Evolutionary conservation across 2,797 vertebrate genomes (phyloP), one percentile per base, ranked within the genome.

Genomic region (Peromyscus attwateri): DNA sequence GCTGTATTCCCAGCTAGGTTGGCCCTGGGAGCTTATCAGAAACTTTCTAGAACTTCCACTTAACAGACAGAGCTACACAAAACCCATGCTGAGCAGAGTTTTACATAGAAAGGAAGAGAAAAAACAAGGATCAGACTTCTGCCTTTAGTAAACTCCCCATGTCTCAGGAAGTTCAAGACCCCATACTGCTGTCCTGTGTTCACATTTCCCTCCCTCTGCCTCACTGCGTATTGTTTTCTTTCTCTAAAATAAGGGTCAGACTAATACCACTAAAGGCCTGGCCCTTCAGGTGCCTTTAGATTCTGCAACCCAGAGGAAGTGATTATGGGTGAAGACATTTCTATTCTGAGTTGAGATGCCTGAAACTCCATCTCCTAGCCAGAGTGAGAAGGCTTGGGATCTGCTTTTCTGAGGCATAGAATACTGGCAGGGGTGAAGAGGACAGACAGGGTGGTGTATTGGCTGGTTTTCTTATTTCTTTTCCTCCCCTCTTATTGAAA

Each of bases 41-140:
- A 87, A 66, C 76, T 87, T 93, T 94, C 80, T 81, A 77, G 91
- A 93, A 81, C 84, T 85, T 29, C 83, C 43, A 1, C 64, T 77
- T 60, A 34, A 43, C 6, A 49, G 84, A 57, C 13, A 25, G 29
- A 57, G 37, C 7, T 75, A 46, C 60, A 5, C 34, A 25, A 55
- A 85, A 52, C 14, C 57, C 23, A 73, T 40, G 14, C 57, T 52
- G 57, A 87, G 55, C 29, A 13, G 76, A 46, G 77, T 34, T 70
- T 19, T 6, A 25, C 16, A 76, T 0, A 2, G 55, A 60, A 55
- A 29, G 10, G 19, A 80, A 16, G 55, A 46, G n/a, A 92, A 66
- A 68, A 14, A 9, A 25, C 25, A 29, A 55, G 55, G 55, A 16
- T 55, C 55, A 70, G 10, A 10, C 34, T 52, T n/a, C 77, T 89